phyloP scores from a whole-genome alignment of 2,113 vertebrate species.

The Fukomys damarensis region DNA sequence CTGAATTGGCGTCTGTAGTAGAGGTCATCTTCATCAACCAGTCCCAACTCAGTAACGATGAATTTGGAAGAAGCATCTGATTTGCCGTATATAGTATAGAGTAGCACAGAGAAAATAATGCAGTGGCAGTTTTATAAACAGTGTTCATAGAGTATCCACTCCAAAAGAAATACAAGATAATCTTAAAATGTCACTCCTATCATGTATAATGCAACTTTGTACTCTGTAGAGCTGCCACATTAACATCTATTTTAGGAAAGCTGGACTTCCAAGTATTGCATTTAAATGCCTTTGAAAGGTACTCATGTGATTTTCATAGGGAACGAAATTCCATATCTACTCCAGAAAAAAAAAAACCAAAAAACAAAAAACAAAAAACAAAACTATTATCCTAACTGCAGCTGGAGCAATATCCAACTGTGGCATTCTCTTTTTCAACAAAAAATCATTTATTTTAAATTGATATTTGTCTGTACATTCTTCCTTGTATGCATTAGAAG shows the following conservation, averaged over 20 bases:
- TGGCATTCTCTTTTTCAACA: neutral
- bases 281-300: neutral
- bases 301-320: neutral
- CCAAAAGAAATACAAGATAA: neutral
- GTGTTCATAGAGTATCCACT: neutral
- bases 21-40: fast-evolving
- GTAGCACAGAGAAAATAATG: neutral
- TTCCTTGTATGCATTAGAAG: neutral
- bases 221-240: neutral
- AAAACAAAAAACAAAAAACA: no score
- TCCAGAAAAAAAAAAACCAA: neutral
- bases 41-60: neutral
- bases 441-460: neutral
- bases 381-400: neutral
- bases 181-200: neutral
- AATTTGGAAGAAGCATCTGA: neutral
- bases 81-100: neutral
- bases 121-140: neutral
- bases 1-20: neutral
- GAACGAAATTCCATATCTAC: neutral
- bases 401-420: neutral
- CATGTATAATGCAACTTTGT: fast-evolving
- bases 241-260: neutral
- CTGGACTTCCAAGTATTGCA: neutral
- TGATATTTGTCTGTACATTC: neutral